A percentile compares a stretch with the other conserved stretches of the same genome.
Conservation (phyloP, 1,140 invertebrate species). For the Microplitis demolitor region DNA sequence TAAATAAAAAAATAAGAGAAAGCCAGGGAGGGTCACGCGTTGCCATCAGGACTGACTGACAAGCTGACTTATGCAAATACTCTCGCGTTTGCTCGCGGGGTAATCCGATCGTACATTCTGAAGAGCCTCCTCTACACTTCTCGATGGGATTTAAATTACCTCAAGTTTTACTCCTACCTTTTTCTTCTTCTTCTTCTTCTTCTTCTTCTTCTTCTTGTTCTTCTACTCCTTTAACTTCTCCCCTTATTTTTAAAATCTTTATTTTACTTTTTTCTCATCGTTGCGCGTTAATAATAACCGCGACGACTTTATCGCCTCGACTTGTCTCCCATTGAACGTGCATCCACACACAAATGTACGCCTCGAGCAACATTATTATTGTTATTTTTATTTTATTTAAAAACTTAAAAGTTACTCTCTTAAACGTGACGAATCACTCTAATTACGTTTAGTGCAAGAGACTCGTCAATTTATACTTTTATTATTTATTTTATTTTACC, state of each 20-base stretch:
- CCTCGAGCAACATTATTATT: neutral
- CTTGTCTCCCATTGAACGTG: slow-evolving; percentile 13
- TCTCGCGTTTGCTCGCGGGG: slow-evolving; percentile 33
- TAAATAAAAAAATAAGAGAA: slow-evolving; percentile 41
- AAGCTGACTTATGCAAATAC: slow-evolving; percentile 63
- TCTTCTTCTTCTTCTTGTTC: neutral
- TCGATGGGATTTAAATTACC: slow-evolving; percentile 58
- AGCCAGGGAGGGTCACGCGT: slow-evolving; percentile 54
- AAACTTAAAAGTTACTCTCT: neutral
- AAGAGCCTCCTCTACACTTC: slow-evolving; percentile 42
- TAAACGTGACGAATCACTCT: slow-evolving; percentile 26
- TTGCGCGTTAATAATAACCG: slow-evolving; percentile 20
- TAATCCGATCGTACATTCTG: slow-evolving; percentile 53
- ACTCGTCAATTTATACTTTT: neutral
- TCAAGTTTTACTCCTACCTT: slow-evolving; percentile 36
- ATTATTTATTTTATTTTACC: too few relatives aligned
- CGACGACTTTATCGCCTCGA: slow-evolving; percentile 27
- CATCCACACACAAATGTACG: neutral
- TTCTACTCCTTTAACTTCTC: neutral
- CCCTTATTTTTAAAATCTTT: neutral
- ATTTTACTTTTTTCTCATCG: neutral
- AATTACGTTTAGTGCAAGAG: slow-evolving; percentile 17
- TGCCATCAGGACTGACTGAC: slow-evolving; percentile 60
- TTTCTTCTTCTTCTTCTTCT: slow-evolving; percentile 14
- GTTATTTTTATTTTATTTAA: slow-evolving; percentile 11